Percentiles rank a stretch among this genome's conserved stretches.
Conservation (phyloP, 2,113 vertebrate species). For the Gnathonemus longibarbis region DNA sequence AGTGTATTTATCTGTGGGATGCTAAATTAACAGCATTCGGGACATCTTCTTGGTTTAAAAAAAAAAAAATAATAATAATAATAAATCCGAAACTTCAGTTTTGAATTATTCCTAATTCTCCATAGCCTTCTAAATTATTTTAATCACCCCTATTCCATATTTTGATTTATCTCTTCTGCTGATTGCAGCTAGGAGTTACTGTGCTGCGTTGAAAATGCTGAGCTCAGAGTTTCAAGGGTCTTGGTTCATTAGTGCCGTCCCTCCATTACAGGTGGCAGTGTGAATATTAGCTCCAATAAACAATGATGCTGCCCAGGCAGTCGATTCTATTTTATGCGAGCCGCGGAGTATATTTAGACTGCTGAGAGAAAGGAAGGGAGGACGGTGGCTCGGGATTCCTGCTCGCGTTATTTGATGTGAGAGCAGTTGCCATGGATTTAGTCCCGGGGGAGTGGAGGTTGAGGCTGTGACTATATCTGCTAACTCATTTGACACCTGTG, state of each 20-base stretch:
- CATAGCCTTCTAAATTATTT: background rate
- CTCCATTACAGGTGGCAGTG: background rate
- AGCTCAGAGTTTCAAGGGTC: background rate
- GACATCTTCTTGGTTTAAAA: background rate
- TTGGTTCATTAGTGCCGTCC: background rate
- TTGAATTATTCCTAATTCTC: background rate
- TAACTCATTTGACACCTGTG: slow-evolving; percentile 43
- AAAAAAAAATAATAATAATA: background rate
- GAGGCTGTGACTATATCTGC: slow-evolving; percentile 37
- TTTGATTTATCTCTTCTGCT: background rate
- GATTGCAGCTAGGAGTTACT: background rate
- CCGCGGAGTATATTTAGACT: slow-evolving; percentile 29
- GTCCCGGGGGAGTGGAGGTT: slow-evolving; percentile 28
- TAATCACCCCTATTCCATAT: background rate
- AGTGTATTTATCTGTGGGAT: background rate
- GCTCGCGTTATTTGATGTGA: slow-evolving; percentile 37
- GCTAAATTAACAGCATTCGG: background rate
- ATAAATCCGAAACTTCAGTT: background rate
- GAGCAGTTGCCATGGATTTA: slow-evolving; percentile 44
- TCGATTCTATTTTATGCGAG: slow-evolving; percentile 4
- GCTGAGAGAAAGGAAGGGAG: slow-evolving; percentile 26
- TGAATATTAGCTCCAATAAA: background rate
- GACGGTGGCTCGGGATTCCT: slow-evolving; percentile 36
- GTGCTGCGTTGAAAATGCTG: background rate
- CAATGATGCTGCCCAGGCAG: background rate